Evolutionary conservation across 2,113 vertebrate species (phyloP).

Genomic region (Mohoua ochrocephala): DNA sequence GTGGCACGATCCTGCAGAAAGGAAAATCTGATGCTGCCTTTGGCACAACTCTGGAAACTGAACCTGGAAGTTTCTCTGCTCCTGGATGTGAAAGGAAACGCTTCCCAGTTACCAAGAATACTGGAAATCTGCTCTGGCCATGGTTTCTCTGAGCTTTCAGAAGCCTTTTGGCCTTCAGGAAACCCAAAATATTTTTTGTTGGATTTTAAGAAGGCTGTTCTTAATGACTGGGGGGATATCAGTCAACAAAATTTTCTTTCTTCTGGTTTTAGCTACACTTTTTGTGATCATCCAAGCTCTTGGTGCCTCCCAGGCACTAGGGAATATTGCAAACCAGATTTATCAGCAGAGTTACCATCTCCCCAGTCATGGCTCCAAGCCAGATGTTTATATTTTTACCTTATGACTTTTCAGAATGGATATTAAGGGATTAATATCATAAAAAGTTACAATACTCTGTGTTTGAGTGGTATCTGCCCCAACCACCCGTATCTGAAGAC

Average conservation of each 20-base stretch:
- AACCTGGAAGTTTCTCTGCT: neutral
- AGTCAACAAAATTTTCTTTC: neutral
- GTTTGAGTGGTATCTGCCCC: neutral
- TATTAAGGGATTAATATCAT: neutral
- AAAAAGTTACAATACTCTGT: neutral
- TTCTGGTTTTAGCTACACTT: neutral
- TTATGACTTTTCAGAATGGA: neutral
- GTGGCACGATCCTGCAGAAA: neutral
- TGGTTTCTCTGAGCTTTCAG: neutral
- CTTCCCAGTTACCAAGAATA: neutral
- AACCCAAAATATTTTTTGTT: neutral
- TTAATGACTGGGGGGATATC: neutral
- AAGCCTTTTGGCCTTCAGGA: neutral
- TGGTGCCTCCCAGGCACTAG: neutral
- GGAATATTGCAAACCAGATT: neutral
- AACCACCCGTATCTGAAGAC: no score
- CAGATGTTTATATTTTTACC: neutral
- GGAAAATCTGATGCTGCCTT: neutral
- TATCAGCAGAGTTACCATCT: neutral
- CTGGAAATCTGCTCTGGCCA: neutral
- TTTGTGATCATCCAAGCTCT: neutral
- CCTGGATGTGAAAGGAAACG: neutral
- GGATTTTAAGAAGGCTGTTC: neutral
- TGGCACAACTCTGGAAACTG: neutral
- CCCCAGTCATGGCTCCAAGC: neutral